Evolutionary conservation across 2,113 vertebrate species (phyloP), one percentile per base, ranked within the genome.

Genomic region (Calonectris borealis): DNA sequence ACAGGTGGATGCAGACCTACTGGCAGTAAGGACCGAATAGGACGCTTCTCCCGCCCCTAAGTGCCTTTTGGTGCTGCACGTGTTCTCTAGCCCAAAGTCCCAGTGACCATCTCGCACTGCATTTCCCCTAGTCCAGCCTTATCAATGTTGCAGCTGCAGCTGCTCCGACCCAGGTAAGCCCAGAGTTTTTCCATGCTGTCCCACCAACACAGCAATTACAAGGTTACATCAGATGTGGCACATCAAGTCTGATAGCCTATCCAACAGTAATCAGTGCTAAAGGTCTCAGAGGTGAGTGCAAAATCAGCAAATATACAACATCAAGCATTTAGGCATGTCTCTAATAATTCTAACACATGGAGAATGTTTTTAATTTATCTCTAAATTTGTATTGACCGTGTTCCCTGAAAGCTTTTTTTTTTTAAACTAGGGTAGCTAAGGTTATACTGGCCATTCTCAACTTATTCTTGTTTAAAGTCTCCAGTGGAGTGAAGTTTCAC

Each of bases 41-140:
- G 26, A 32, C 0, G 2, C 16, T 82, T 78, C 51, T 91, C 46
- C 49, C 6, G 0, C 6, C 11, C 38, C 18, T 58, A 26, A 18
- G 27, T 9, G 3, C 20, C 25, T 10, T n/a, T 86, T 0, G 1
- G 17, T 54, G 27, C 21, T 57, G 9, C 7, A 19, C 1, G 1
- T 61, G 10, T 69, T 79, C 20, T 49, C 17, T 26, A 81, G 44
- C 34, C 36, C 40, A 20, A 83, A 81, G 55, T 25, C 44, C 40
- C n/a, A 38, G 16, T 20, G 34, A 48, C 11, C 2, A 1, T 9
- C 60, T 90, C 8, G 22, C 9, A 46, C 22, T 21, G 22, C 2
- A 3, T 64, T 70, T 68, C 16, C 7, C 18, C 31, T 64, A 26
- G 14, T 54, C n/a, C 81, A 86, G 18, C 24, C 29, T 24, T 49